phyloP scores from a whole-genome alignment of 1,140 invertebrate species.

The Drosophila pallidifrons region DNA sequence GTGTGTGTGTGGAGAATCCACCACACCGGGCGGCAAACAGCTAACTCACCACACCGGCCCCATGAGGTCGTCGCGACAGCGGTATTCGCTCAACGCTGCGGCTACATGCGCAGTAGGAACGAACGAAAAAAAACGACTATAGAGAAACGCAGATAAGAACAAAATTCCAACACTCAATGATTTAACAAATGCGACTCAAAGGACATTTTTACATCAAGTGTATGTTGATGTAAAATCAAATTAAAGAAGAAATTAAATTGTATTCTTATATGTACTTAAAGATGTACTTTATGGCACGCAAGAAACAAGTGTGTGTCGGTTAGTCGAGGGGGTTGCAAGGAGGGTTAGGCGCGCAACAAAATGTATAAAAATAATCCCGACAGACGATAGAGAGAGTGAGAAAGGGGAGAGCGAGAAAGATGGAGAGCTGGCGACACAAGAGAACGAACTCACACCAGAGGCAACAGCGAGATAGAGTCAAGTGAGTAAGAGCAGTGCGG shows the following conservation, averaged over 20 bases:
- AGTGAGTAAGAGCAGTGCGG: conserved; percentile 37
- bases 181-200: conserved; percentile 16
- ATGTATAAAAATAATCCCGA: conserved; percentile 54
- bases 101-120: conserved; percentile 68
- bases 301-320: conserved; percentile 46
- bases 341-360: conserved; percentile 37
- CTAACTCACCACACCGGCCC: conserved; percentile 68
- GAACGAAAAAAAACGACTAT: conserved; percentile 23
- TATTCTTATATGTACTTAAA: conserved; percentile 24
- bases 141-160: conserved; percentile 54
- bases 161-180: conserved; percentile 49
- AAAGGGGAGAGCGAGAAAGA: conserved; percentile 10
- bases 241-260: conserved; percentile 37
- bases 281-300: conserved; percentile 37
- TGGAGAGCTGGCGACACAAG: conserved; percentile 28
- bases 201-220: conserved; percentile 10
- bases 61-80: conserved; percentile 56
- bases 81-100: conserved; percentile 38
- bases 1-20: conserved; percentile 37
- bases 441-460: conserved; percentile 30
- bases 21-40: conserved; percentile 56
- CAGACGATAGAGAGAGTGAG: background rate
- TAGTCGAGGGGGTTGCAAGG: conserved; percentile 17
- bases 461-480: conserved; percentile 18
- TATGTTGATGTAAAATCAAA: background rate